Evolutionary conservation across 2,113 vertebrate genomes (phyloP).

Genomic region (Sylvia atricapilla): DNA sequence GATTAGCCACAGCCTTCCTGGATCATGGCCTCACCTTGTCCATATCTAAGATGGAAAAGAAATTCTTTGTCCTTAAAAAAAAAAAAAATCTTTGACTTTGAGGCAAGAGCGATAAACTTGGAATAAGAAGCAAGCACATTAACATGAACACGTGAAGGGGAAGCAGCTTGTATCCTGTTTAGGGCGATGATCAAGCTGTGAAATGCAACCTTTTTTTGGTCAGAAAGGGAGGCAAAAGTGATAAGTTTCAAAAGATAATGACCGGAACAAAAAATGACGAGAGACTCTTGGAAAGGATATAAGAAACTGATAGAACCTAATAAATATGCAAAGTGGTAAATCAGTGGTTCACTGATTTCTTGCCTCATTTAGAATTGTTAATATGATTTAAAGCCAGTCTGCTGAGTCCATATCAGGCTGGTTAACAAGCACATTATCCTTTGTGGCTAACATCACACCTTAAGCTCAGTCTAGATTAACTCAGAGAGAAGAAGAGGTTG

Average conservation of each 20-base stretch:
- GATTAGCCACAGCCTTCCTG: not conserved
- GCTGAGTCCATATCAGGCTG: not conserved
- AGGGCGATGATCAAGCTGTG: not conserved
- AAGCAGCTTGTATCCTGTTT: not conserved
- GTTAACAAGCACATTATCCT: not conserved
- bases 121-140: conserved; percentile 6
- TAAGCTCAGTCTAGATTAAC: not conserved
- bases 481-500: not conserved
- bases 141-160: not conserved
- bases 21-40: not conserved
- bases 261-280: not conserved
- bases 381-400: not conserved
- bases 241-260: not conserved
- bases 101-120: not conserved
- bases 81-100: not conserved
- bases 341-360: not conserved
- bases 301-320: not conserved
- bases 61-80: not conserved
- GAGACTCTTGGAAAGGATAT: not conserved
- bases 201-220: not conserved
- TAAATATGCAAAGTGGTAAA: not conserved
- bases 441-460: not conserved
- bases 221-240: not conserved
- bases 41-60: not conserved
- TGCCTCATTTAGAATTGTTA: not conserved